Percentiles rank a stretch among this genome's conserved stretches.
Evolutionary conservation across 2,113 vertebrate genomes (phyloP).

Genomic region (Alaudala cheleensis): DNA sequence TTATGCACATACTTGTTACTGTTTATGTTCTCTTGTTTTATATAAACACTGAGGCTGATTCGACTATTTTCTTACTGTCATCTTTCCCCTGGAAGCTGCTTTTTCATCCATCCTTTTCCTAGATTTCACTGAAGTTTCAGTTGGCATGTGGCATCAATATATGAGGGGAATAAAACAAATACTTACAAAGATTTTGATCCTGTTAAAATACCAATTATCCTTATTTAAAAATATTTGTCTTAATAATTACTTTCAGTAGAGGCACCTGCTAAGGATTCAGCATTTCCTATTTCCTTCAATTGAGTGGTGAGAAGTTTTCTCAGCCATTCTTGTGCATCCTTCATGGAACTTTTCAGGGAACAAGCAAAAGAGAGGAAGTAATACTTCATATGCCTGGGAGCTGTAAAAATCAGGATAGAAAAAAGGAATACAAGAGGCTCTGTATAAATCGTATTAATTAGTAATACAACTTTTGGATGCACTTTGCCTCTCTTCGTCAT

Average conservation of each 20-base stretch:
- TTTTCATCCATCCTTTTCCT: not conserved
- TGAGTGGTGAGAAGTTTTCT: not conserved
- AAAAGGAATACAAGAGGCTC: not conserved
- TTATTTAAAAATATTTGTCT: constrained; percentile 19
- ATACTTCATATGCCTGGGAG: not conserved
- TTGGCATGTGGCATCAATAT: not conserved
- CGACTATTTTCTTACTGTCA: not conserved
- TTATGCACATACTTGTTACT: not conserved
- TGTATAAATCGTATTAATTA: not conserved
- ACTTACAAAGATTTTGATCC: not conserved
- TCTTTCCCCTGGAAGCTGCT: not conserved
- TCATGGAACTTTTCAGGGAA: not conserved
- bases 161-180: not conserved
- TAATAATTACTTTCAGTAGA: constrained; percentile 2
- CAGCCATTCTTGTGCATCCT: not conserved
- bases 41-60: not conserved
- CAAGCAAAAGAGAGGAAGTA: not conserved
- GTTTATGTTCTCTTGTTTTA: not conserved
- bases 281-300: not conserved
- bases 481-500: not conserved
- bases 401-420: not conserved
- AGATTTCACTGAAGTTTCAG: constrained; percentile 1
- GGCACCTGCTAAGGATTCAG: not conserved
- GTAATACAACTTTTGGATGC: not conserved
- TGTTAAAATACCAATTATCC: not conserved